These are phyloP conservation scores for Pseudeuparius sepicola DNA, from an alignment of 2,888 invertebrate species.

Conservation along the genomic window DNA sequence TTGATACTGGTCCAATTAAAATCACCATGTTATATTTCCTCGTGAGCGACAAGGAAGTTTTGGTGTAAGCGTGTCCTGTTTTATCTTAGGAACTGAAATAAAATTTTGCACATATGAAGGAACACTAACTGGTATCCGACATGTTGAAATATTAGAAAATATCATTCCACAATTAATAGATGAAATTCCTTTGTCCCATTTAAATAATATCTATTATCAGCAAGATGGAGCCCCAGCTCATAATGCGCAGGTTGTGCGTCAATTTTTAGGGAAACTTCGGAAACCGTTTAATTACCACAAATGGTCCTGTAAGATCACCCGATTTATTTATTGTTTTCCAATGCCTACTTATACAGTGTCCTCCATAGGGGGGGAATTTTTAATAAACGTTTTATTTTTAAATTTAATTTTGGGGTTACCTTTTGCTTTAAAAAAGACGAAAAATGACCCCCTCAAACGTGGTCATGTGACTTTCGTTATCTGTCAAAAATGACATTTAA, in stretches of 20 bases:
- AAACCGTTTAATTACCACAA: conserved; percentile 6
- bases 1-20: background rate
- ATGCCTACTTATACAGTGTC: no score
- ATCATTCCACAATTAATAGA: conserved; percentile 3
- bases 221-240: conserved; percentile 9
- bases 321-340: background rate
- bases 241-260: conserved; percentile 4
- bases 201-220: conserved; percentile 6
- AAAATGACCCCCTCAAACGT: no score
- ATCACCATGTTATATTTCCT: background rate
- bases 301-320: conserved; percentile 14
- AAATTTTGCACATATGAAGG: no score
- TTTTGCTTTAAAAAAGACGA: no score
- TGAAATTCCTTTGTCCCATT: conserved; percentile 3
- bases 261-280: conserved; percentile 4
- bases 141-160: conserved; percentile 3
- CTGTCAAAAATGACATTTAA: no score
- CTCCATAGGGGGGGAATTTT: no score
- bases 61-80: conserved; percentile 5
- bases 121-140: background rate
- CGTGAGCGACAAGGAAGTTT: conserved; percentile 4
- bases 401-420: no score
- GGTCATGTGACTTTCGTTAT: no score
- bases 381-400: no score
- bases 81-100: conserved; percentile 2